These are phyloP conservation scores for Strix occidentalis DNA, from an alignment of 2,797 vertebrate species.

Conservation along the genomic window DNA sequence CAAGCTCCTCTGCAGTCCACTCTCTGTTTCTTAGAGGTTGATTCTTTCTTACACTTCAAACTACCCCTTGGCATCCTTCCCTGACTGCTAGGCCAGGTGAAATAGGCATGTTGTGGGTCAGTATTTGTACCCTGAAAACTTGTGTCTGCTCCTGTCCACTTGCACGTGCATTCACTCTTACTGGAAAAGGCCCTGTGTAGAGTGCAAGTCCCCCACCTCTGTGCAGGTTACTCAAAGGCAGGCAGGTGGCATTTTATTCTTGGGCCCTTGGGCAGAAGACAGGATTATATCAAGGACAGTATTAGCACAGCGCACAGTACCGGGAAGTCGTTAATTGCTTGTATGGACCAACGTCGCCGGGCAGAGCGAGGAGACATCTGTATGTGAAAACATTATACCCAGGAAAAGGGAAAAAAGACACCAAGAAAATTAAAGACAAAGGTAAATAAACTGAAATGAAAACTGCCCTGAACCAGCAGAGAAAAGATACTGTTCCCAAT, in stretches of 20 bases:
- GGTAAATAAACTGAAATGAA: constrained; percentile 70
- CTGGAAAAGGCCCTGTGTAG: background rate
- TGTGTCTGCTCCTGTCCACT: background rate
- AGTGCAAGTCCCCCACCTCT: constrained; percentile 6
- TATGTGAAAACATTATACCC: constrained; percentile 76
- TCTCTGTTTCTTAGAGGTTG: background rate
- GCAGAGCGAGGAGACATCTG: constrained; percentile 94
- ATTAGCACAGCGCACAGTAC: constrained; percentile 86
- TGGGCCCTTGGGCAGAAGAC: constrained; percentile 77
- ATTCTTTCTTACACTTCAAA: background rate
- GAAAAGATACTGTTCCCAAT: background rate
- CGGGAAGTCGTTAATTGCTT: constrained; percentile 97
- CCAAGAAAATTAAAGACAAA: constrained; percentile 77
- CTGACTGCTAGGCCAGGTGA: background rate
- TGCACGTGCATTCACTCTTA: fast-evolving
- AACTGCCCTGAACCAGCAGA: constrained; percentile 28
- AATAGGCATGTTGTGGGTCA: background rate
- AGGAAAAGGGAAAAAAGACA: constrained; percentile 76
- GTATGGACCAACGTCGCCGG: constrained; percentile 97
- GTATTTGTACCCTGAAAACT: background rate
- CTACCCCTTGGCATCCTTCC: background rate
- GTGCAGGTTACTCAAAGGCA: constrained; percentile 78
- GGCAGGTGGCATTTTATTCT: constrained; percentile 81
- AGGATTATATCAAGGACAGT: constrained; percentile 75
- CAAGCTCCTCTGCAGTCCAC: background rate